Base-by-base conservation (phyloP, 2,888 invertebrate genomes). In the Aphidoletes aphidimyza region DNA sequence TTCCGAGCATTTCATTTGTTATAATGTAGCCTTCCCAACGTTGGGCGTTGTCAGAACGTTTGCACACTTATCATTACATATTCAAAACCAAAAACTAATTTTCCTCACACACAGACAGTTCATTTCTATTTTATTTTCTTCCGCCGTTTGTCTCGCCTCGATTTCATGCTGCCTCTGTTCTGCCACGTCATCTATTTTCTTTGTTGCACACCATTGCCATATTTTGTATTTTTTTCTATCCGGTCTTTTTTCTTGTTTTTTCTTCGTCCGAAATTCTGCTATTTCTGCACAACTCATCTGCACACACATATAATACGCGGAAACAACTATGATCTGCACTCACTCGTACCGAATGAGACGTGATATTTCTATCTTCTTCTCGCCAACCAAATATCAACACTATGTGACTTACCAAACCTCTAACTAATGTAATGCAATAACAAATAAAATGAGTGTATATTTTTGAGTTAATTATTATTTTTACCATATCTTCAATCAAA, bases 21-120 rank as follows among this genome's bases (percentile, higher is more conserved):
- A 69, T 69, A 69, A 5, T 69, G 69, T 69, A 69, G 69, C 69
- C 34, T 30, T 69, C 69, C 69, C n/a, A n/a, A n/a, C 37, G 81
- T 37, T 81, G 81, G 81, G 81, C 81, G 81, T 81, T 81, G 81
- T 81, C 81, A 81, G 81, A 37, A 81, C 37, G 81, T 81, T 69
- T 81, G 81, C 37, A 81, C 81, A 81, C 19, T 37, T 81, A n/a
- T 81, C 37, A 81, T 81, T 81, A 22, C 37, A 37, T 37, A 81
- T 81, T 81, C 81, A 81, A 81, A 81, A 81, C 81, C 81, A 81
- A 81, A 81, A 81, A 37, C 81, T 37, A 81, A 81, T 81, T 81
- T 81, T 81, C 37, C 34, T 69, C 34, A 30, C 69, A 14, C 30
- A 30, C 14, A 14, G 17, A 14, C 30, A 3, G 54, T 3, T 54